Base-by-base conservation (phyloP, 2,888 invertebrate species). In the Schrankia costaestrigalis region DNA sequence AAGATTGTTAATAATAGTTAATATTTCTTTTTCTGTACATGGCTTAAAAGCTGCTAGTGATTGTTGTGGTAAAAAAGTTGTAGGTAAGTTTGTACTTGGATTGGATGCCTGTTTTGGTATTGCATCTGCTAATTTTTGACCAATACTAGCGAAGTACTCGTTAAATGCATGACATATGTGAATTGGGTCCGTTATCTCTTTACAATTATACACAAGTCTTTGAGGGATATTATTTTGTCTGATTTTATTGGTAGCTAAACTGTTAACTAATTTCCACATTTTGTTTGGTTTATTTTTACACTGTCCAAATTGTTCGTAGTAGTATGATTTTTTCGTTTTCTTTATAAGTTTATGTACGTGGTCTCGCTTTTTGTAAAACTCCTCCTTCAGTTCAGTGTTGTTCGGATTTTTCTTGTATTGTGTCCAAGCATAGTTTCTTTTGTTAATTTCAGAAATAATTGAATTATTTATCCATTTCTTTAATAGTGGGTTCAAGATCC, bases 391-490 rank as follows among this genome's bases (percentile, higher is more conserved):
- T 0, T 28, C 4, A 7, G 41, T 15, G n/a, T 51, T 25, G 1
- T 47, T 11, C 1, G 41, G 40, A 8, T 44, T 27, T 5, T 31
- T 26, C 14, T 49, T 47, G 1, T 30, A 4, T 25, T 29, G 18
- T 13, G 19, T 13, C 54, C 55, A 53, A 19, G 54, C 1, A 2
- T n/a, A 13, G 19, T 58, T 56, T 28, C 56, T 43, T 10, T 29
- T n/a, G 8, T 39, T 42, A 6, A 61, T 58, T 17, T 14, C 26
- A 3, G 23, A 6, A n/a, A 55, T 41, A 0, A 57, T 35, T 3
- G 37, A 18, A 22, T 37, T 46, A 10, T 48, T 46, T 14, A 60
- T 53, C 56, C 57, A 60, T 12, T 57, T 51, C n/a, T 44, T 18
- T 12, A 23, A 17, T 1, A 46, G 51, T 21, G 18, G 10, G 17